A percentile compares a stretch with the other conserved stretches of the same genome.
Evolutionary conservation across 53 echinoderm and acorn worm species (phyloP).

Genomic region (Zoroaster sp.): DNA sequence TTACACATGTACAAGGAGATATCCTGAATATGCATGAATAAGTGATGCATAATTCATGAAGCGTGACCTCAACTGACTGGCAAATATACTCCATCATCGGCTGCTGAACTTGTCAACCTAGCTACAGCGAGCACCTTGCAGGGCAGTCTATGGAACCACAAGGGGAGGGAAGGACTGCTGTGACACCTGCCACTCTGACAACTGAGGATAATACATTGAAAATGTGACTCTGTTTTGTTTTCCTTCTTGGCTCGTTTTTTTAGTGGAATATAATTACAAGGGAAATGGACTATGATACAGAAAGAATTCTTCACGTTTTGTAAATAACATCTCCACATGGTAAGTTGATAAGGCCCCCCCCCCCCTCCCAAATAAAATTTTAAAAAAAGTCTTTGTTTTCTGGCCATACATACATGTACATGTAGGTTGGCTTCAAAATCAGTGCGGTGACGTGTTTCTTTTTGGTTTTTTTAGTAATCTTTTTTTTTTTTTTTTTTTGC

Average conservation of each 20-base stretch:
- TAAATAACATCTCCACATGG: background rate
- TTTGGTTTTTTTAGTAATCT: too few relatives aligned
- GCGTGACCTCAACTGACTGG: background rate
- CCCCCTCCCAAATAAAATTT: too few relatives aligned
- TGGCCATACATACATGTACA: background rate
- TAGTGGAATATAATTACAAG: background rate
- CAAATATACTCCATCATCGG: background rate
- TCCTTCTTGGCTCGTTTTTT: background rate
- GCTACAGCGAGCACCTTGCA: too few relatives aligned
- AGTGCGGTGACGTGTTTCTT: too few relatives aligned
- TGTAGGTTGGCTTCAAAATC: too few relatives aligned
- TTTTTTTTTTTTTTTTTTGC: too few relatives aligned
- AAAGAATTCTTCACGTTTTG: slow-evolving; percentile 7
- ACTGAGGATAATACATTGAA: background rate
- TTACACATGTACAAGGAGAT: background rate
- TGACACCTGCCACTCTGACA: background rate
- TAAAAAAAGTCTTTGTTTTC: background rate
- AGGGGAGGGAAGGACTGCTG: background rate
- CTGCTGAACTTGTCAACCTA: background rate
- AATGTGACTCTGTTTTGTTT: background rate
- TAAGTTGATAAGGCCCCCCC: slow-evolving; percentile 25
- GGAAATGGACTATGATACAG: background rate
- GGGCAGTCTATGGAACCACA: background rate
- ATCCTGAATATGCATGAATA: background rate
- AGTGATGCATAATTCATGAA: slow-evolving; percentile 28